Conservation (phyloP, 2,888 invertebrate genomes). For the Acanthosepion pharaonis region DNA sequence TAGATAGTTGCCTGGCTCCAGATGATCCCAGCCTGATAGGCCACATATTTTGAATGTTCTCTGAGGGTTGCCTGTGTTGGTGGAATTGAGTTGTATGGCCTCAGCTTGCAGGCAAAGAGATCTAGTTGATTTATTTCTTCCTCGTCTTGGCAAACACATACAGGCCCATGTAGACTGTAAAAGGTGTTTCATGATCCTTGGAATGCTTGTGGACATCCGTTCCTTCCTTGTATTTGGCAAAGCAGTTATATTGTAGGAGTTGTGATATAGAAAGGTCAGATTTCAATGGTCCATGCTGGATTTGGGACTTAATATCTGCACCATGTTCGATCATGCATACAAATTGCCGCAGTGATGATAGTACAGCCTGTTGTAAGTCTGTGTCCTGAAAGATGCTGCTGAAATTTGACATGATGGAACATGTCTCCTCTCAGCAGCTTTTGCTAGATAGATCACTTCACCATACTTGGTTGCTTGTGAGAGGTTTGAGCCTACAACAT, state of each 20-base stretch:
- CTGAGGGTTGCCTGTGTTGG: slow-evolving; percentile 49
- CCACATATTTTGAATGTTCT: slow-evolving; percentile 50
- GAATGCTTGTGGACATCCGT: too few relatives aligned
- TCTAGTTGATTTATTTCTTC: neutral
- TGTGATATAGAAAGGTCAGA: neutral
- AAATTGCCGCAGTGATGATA: neutral
- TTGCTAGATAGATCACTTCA: slow-evolving; percentile 48
- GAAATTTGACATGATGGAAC: neutral
- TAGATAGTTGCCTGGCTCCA: slow-evolving; percentile 47
- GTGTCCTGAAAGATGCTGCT: neutral
- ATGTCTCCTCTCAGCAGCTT: slow-evolving; percentile 48
- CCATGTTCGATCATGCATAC: neutral
- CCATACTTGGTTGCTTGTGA: slow-evolving; percentile 46
- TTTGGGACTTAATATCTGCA: neutral
- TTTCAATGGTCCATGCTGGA: neutral
- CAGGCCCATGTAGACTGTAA: too few relatives aligned
- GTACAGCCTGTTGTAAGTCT: neutral
- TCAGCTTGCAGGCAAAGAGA: slow-evolving; percentile 51
- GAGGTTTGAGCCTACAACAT: slow-evolving; percentile 46
- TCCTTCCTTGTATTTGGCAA: neutral
- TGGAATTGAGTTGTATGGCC: slow-evolving; percentile 52
- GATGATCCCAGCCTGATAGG: slow-evolving; percentile 48
- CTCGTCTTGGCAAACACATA: neutral
- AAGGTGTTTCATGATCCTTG: neutral
- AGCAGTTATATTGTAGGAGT: neutral